phyloP scores from a whole-genome alignment of 2,888 invertebrate genomes.

The Polyploca ridens region DNA sequence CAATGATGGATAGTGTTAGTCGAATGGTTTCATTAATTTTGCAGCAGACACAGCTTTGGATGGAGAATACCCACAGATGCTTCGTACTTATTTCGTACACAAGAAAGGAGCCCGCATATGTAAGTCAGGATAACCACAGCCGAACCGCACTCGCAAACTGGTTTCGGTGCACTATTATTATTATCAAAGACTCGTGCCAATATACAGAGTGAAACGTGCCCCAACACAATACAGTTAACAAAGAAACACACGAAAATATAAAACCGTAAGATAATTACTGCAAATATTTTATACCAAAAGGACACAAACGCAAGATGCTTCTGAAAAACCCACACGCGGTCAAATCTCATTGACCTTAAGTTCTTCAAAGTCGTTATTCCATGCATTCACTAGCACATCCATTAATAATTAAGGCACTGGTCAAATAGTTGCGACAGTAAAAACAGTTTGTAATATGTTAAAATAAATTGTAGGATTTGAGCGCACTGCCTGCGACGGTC shows the following conservation, averaged over 20 bases:
- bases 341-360: conserved; percentile 60
- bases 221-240: conserved; percentile 66
- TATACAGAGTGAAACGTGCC: conserved; percentile 69
- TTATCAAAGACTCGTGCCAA: conserved; percentile 80
- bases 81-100: conserved; percentile 63
- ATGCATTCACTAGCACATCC: conserved; percentile 81
- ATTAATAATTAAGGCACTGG: conserved; percentile 76
- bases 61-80: conserved; percentile 47
- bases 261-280: conserved; percentile 58
- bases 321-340: conserved; percentile 64
- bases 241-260: conserved; percentile 58
- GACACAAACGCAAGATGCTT: conserved; percentile 72
- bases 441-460: conserved; percentile 64
- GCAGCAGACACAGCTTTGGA: conserved; percentile 39
- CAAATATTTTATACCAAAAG: conserved; percentile 77
- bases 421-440: conserved; percentile 59
- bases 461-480: conserved; percentile 72
- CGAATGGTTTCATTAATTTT: conserved; percentile 31
- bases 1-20: conserved; percentile 28
- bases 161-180: conserved; percentile 83
- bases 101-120: conserved; percentile 76
- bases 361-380: conserved; percentile 62
- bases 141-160: conserved; percentile 80
- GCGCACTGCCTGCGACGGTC: conserved; percentile 74
- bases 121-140: conserved; percentile 77